A percentile compares a stretch with the other conserved stretches of the same genome.
Evolutionary conservation across 2,797 vertebrate species (phyloP).

Genomic region (Clamator glandarius): DNA sequence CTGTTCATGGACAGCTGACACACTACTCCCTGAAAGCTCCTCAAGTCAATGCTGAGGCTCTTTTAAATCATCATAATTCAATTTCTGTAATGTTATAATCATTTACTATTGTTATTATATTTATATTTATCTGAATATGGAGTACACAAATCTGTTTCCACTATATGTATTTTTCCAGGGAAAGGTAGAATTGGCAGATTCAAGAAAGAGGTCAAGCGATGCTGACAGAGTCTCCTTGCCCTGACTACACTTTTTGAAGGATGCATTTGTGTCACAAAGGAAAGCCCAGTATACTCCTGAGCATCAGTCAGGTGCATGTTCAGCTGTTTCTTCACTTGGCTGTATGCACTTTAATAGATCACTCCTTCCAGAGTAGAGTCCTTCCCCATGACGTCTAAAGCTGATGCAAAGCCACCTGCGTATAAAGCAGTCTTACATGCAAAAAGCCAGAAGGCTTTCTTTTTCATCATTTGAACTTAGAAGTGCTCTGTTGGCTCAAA

Average conservation of each 20-base stretch:
- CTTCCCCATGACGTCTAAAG: background rate
- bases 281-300: fast-evolving
- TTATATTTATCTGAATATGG: background rate
- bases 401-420: background rate
- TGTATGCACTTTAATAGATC: background rate
- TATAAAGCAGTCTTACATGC: background rate
- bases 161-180: background rate
- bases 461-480: background rate
- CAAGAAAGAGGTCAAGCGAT: background rate
- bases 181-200: background rate
- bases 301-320: background rate
- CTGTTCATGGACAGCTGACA: background rate
- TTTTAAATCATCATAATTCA: background rate
- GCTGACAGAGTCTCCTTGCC: background rate
- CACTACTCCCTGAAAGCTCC: background rate
- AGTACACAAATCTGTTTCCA: background rate
- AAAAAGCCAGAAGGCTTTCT: background rate
- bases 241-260: background rate
- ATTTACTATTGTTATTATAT: background rate
- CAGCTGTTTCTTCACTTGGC: background rate
- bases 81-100: background rate
- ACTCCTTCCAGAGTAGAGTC: background rate
- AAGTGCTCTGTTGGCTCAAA: background rate
- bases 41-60: background rate
- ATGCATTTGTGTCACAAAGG: fast-evolving